A percentile compares a stretch with the other conserved stretches of the same genome.
Conservation (phyloP, 2,888 invertebrate species). For the Phragmatobia fuliginosa region DNA sequence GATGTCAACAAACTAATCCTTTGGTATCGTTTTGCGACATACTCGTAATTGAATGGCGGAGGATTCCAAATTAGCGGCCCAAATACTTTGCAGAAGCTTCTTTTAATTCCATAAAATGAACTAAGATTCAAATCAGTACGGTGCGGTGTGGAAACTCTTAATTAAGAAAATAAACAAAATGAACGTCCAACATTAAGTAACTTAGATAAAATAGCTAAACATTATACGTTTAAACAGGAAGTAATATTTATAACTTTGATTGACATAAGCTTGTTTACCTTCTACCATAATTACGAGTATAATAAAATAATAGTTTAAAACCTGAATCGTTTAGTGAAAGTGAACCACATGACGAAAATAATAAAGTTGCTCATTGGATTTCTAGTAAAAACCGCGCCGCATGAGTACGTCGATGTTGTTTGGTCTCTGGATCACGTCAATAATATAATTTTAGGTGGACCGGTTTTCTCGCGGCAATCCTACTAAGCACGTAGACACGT, state of each 20-base stretch:
- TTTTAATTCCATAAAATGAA: background rate
- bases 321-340: conserved; percentile 43
- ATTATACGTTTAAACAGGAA: background rate
- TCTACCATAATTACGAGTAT: conserved; percentile 21
- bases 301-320: conserved; percentile 28
- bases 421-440: conserved; percentile 66
- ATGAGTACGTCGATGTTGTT: conserved; percentile 37
- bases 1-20: background rate
- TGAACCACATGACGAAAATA: conserved; percentile 34
- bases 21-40: background rate
- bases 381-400: conserved; percentile 57
- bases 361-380: conserved; percentile 50
- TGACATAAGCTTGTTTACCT: conserved; percentile 12
- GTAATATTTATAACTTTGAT: conserved; percentile 10
- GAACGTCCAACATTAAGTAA: background rate
- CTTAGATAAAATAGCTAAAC: background rate
- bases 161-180: background rate
- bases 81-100: no score
- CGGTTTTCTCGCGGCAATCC: conserved; percentile 71
- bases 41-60: background rate
- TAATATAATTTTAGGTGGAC: conserved; percentile 80
- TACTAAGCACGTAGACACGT: conserved; percentile 64
- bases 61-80: background rate
- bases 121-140: no score
- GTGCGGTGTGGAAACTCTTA: background rate